Conservation (phyloP, 2,797 vertebrate species). For the Diceros bicornis region DNA sequence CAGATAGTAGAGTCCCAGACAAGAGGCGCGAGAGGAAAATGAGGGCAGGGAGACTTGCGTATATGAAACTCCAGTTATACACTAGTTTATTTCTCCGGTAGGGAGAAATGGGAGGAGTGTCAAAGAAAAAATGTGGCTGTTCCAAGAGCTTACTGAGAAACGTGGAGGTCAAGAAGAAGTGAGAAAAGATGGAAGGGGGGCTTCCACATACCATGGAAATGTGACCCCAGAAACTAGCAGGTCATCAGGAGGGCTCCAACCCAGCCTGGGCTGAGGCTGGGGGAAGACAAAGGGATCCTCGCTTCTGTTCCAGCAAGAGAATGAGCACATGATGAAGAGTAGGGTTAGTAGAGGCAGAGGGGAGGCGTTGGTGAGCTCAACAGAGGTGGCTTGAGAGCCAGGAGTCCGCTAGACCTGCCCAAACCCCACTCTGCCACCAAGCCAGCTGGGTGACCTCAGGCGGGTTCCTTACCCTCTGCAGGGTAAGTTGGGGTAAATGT, state of each 20-base stretch:
- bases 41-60: background rate
- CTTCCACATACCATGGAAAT: background rate
- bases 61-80: background rate
- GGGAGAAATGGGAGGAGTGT: background rate
- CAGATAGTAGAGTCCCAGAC: background rate
- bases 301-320: background rate
- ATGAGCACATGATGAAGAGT: accelerated
- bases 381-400: accelerated
- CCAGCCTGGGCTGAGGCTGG: background rate
- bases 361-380: background rate
- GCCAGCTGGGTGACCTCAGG: background rate
- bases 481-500: no score
- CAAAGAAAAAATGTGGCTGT: background rate
- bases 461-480: background rate
- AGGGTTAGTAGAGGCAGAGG: background rate
- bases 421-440: background rate
- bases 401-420: background rate
- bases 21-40: background rate
- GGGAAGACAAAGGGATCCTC: background rate
- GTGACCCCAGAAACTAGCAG: background rate
- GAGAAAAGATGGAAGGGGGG: background rate
- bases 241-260: background rate
- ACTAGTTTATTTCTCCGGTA: no score
- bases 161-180: background rate
- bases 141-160: background rate